A percentile compares a stretch with the other conserved stretches of the same genome.
These are phyloP conservation scores for Drosophila vallismaia DNA, from an alignment of 2,888 invertebrate species.

Conservation along the genomic window DNA sequence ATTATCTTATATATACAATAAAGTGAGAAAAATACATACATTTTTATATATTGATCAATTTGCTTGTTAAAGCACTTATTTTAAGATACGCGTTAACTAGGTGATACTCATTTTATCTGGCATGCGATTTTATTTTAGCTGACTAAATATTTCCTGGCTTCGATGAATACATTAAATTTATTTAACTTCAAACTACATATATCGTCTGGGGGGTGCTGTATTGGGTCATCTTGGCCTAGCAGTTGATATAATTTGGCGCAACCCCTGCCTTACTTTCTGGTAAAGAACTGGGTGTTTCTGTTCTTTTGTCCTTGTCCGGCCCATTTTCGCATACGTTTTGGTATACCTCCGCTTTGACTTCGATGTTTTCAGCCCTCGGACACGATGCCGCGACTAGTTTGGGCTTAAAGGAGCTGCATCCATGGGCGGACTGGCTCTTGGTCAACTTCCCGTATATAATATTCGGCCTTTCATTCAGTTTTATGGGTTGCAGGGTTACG, in stretches of 20 bases:
- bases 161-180: conserved; percentile 1
- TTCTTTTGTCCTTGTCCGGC: conserved; percentile 37
- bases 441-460: conserved; percentile 82
- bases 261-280: conserved; percentile 15
- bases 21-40: neutral
- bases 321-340: conserved; percentile 73
- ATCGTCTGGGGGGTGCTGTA: neutral
- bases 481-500: conserved; percentile 82
- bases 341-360: conserved; percentile 81
- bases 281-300: conserved; percentile 21
- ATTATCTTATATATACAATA: neutral
- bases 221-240: conserved; percentile 49
- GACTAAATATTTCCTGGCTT: conserved; percentile 18
- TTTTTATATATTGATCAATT: neutral
- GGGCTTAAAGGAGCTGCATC: conserved; percentile 82
- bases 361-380: conserved; percentile 76
- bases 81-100: conserved; percentile 68
- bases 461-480: conserved; percentile 82
- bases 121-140: conserved; percentile 35
- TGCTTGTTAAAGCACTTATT: neutral
- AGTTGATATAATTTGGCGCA: conserved; percentile 80
- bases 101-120: conserved; percentile 77
- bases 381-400: conserved; percentile 70
- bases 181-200: conserved; percentile 5
- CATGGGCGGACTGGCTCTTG: conserved; percentile 72